Evolutionary conservation across 2,113 vertebrate genomes (phyloP), one percentile per base, ranked within the genome.

Genomic region (Scytalopus superciliaris): DNA sequence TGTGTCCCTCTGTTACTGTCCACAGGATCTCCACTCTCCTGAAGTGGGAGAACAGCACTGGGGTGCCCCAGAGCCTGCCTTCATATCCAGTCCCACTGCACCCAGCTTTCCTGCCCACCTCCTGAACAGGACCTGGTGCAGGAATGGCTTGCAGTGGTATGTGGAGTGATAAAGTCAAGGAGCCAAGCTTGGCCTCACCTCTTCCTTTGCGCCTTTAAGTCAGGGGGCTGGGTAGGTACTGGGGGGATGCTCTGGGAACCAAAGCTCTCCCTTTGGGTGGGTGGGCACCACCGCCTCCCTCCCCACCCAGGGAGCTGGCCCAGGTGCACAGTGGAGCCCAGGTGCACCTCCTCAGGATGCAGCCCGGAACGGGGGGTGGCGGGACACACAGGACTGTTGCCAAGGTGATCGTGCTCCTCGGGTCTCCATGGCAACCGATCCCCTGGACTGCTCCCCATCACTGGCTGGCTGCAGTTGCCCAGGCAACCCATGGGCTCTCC

Each of bases 401-500:
- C 83, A 79, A 77, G 78, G 89, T 30, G 3, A 72, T 59, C 4
- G 6, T 8, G 12, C 89, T 94, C 70, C 33, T 90, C 15, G 0
- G 8, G 77, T 97, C 87, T 94, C 97, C 80, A 93, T 92, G 91
- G 94, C 87, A 92, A 97, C 95, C 2, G 7, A 83, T 94, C 87
- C 90, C 75, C 92, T 85, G 84, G 90, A 90, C 93, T 12, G 87
- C 92, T 93, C 95, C 91, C 91, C 92, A 94, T 95, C 87, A 55
- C 44, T 66, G 92, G 93, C 93, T 91, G 94, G 45, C 93, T 89
- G 90, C 62, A 21, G 95, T 96, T 96, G 85, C 97, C 95, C 87
- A 75, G 97, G 96, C 79, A 93, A 96, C 93, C 47, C 76, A 40
- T 3, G 0, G 91, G 95, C 84, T 89, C 87, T 90, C 76, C 83